Base-by-base conservation (phyloP, 2,888 invertebrate genomes). In the Arrhopalites spinosus region DNA sequence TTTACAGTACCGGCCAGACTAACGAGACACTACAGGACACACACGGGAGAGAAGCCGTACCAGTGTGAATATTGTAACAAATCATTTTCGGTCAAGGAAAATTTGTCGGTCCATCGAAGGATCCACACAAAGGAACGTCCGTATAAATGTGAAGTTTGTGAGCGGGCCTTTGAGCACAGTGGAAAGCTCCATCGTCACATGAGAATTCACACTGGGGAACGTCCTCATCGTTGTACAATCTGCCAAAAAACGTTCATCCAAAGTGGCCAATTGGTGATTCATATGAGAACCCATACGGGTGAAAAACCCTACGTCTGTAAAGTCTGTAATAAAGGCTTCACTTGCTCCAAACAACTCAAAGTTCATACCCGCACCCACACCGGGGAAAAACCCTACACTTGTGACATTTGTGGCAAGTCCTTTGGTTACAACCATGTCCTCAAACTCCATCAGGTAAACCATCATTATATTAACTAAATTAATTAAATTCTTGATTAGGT, bases 41-140 rank as follows among this genome's bases (percentile, higher is more conserved):
- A 95, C 85, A 95, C 95, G 29, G 95, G 95, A 50, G 95, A 95
- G 85, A 91, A 95, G 83, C 95, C 95, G 0, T 95, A 94, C 85
- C 91, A 93, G 85, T 95, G 95, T 86, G 95, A 95, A 85, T 94
- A 93, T 86, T 95, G 95, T 87, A 92, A 92, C 86, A 95, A 95
- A 86, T 92, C 93, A 84, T 95, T 95, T 87, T 94, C 94, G 84
- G 95, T 95, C 11, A 95, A 95, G 86, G 95, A 95, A 86, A 95
- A 95, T 85, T 88, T 95, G 76, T 94, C 94, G 86, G 95, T 95
- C 17, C 95, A 95, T 85, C 85, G 88, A 56, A 90, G 95, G 77
- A 95, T 95, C 81, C 95, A 95, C 86, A 95, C 95, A 77, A 95
- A 95, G 86, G 95, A 95, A 86, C 89, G 95, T 1, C 95, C 95